Conservation (phyloP, 2,797 vertebrate genomes). For the Hippocampus kuda region DNA sequence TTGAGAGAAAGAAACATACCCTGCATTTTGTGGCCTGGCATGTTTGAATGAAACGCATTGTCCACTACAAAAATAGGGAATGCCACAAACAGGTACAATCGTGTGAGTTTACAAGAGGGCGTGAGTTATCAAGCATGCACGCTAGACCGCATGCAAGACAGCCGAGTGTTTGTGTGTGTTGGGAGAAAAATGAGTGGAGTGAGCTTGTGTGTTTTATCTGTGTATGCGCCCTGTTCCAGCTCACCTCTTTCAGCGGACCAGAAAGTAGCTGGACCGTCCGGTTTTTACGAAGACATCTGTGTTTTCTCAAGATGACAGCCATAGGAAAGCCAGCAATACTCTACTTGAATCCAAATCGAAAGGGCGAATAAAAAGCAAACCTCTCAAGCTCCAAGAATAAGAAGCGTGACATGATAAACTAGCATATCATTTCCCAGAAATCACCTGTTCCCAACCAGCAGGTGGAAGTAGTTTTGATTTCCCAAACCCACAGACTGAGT, state of each 20-base stretch:
- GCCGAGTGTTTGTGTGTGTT: conserved; percentile 8
- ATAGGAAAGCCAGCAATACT: conserved; percentile 17
- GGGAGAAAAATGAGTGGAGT: conserved; percentile 12
- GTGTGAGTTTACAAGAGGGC: conserved; percentile 22
- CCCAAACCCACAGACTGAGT: background rate
- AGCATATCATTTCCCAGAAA: background rate
- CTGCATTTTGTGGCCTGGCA: conserved; percentile 73
- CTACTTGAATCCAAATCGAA: conserved; percentile 13
- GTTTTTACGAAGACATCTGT: conserved; percentile 53
- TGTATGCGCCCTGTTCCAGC: conserved; percentile 55
- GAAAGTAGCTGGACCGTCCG: conserved; percentile 54
- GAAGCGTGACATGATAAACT: background rate
- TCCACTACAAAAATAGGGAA: conserved; percentile 43
- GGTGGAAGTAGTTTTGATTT: background rate
- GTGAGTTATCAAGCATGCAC: conserved; percentile 34
- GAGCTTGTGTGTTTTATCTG: conserved; percentile 33
- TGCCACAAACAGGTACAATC: conserved; percentile 40
- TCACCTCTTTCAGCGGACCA: conserved; percentile 25
- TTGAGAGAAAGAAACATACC: conserved; percentile 40
- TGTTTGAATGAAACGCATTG: conserved; percentile 67
- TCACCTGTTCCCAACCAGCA: background rate
- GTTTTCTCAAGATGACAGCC: conserved; percentile 27
- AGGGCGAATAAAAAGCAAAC: conserved; percentile 1
- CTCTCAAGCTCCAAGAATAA: conserved; percentile 17
- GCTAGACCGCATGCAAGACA: conserved; percentile 42